phyloP scores from a whole-genome alignment of 2,113 vertebrate genomes.

The Hippocampus zosterae region DNA sequence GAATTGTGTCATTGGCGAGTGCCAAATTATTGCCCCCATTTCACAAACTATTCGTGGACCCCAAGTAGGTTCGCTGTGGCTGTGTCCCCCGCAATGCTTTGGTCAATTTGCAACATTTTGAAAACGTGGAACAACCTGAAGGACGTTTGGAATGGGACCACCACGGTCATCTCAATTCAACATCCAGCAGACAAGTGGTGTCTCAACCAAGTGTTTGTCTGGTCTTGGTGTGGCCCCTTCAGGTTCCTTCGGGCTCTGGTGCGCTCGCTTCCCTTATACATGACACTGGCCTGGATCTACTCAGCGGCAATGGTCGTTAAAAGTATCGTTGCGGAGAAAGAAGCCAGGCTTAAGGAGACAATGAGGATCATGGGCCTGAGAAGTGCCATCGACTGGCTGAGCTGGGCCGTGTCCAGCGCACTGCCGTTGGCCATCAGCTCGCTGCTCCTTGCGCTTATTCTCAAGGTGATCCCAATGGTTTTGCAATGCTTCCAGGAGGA shows the following conservation, averaged over 20 bases:
- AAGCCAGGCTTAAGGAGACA: constrained; percentile 89
- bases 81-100: background rate
- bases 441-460: constrained; percentile 77
- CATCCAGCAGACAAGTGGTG: background rate
- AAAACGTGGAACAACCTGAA: background rate
- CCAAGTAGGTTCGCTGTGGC: background rate
- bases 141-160: background rate
- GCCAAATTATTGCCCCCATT: background rate
- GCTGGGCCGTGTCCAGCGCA: constrained; percentile 87
- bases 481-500: constrained; percentile 43
- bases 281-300: constrained; percentile 96
- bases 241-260: constrained; percentile 88
- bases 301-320: constrained; percentile 93
- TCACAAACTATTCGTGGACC: background rate
- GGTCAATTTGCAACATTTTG: background rate
- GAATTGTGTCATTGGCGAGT: background rate
- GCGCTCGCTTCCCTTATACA: constrained; percentile 86
- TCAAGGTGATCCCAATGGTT: constrained; percentile 84
- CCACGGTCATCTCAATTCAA: background rate
- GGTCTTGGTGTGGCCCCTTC: constrained; percentile 23
- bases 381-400: constrained; percentile 85
- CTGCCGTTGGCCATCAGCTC: constrained; percentile 85
- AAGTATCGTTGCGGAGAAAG: constrained; percentile 89
- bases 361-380: constrained; percentile 93
- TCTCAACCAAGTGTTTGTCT: constrained; percentile 12